Evolutionary conservation across 2,113 vertebrate species (phyloP).

Genomic region (Sturnira hondurensis): DNA sequence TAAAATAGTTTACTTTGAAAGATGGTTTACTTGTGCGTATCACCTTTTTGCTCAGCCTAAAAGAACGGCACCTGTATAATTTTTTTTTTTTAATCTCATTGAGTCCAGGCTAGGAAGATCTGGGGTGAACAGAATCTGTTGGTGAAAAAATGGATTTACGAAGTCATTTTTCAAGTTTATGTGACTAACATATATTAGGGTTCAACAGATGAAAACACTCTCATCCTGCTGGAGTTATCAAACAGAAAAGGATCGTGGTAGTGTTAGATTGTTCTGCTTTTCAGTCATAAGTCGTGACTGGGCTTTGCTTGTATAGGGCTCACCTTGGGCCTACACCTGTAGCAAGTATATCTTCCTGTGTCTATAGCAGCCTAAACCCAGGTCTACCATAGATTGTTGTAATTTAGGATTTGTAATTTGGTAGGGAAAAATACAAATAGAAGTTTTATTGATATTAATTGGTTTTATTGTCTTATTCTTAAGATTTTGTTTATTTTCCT

Average conservation of each 20-base stretch:
- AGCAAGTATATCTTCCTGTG: not conserved
- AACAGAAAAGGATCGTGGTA: not conserved
- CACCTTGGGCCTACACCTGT: not conserved
- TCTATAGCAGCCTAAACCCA: not conserved
- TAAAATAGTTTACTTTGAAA: not conserved
- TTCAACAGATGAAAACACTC: not conserved
- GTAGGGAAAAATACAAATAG: not conserved
- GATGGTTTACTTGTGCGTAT: not conserved
- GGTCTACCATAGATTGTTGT: not conserved
- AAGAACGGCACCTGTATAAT: not conserved
- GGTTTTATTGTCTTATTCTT: not conserved
- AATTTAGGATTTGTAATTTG: constrained; percentile 12
- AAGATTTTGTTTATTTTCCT: not conserved
- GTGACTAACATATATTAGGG: not conserved
- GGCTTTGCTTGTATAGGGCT: not conserved
- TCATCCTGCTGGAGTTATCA: not conserved
- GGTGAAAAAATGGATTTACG: not conserved
- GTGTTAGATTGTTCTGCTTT: not conserved
- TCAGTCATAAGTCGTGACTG: not conserved
- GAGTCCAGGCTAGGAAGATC: not conserved
- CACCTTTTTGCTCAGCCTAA: not conserved
- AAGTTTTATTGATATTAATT: not conserved
- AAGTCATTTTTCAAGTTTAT: not conserved
- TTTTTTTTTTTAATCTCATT: not conserved
- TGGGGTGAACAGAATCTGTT: not conserved